A percentile compares a stretch with the other conserved stretches of the same genome.
Evolutionary conservation across 2,888 invertebrate genomes (phyloP).

Genomic region (Lycophotia porphyrea): DNA sequence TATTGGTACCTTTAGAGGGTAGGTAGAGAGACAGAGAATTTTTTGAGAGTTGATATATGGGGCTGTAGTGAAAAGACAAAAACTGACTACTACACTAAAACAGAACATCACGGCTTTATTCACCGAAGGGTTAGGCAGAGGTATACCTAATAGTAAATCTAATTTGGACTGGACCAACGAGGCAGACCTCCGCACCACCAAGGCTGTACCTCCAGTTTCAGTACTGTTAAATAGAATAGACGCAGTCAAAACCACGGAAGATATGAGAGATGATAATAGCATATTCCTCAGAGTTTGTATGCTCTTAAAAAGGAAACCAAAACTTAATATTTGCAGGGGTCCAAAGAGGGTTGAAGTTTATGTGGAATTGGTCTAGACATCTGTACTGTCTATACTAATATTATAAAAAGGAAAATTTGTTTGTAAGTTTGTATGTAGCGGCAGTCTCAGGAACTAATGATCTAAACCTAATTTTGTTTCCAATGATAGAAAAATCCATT

Average conservation of each 20-base stretch:
- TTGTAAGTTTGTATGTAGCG: no score
- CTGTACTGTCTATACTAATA: no score
- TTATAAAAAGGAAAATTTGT: no score
- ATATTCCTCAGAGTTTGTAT: not conserved
- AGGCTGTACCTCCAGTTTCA: not conserved
- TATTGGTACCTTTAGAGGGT: slow-evolving; percentile 18
- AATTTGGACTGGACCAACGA: not conserved
- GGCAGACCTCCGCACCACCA: no score
- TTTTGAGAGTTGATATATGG: not conserved
- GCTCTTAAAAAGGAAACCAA: slow-evolving; percentile 1
- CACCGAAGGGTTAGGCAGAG: no score
- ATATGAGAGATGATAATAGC: no score
- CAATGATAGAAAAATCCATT: no score
- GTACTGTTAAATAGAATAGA: not conserved
- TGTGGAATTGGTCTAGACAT: no score
- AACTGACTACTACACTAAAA: not conserved
- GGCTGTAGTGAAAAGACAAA: not conserved
- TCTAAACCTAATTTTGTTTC: no score
- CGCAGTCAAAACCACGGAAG: not conserved
- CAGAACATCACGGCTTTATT: not conserved
- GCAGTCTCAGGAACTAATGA: no score
- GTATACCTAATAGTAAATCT: no score
- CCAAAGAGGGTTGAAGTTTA: not conserved
- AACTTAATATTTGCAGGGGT: not conserved
- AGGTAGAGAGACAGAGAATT: not conserved